These are phyloP conservation scores for Biston stratarius DNA, from an alignment of 2,888 invertebrate species.

Conservation along the genomic window DNA sequence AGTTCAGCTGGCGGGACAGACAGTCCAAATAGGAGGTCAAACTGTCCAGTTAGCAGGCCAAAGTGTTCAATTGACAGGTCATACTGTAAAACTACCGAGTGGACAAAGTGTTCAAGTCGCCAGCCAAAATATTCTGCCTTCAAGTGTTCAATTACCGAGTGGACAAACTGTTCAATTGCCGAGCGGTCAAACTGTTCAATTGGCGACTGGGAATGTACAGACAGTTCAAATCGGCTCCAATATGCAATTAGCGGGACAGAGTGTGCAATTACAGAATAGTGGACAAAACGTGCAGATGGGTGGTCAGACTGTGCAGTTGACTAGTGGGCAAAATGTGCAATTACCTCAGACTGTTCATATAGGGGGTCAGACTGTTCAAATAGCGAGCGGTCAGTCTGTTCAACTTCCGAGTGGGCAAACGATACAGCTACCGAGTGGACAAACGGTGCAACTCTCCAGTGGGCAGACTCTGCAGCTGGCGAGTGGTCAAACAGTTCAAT, in stretches of 20 bases:
- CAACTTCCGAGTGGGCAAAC: constrained; percentile 81
- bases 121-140: constrained; percentile 67
- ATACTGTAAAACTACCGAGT: constrained; percentile 81
- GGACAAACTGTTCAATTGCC: constrained; percentile 47
- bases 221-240: constrained; percentile 56
- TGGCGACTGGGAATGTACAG: constrained; percentile 65
- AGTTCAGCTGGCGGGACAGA: constrained; percentile 72
- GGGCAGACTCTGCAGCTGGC: constrained; percentile 73
- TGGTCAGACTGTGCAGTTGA: constrained; percentile 56
- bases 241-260: constrained; percentile 56
- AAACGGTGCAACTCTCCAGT: constrained; percentile 69
- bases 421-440: constrained; percentile 71
- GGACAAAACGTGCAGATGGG: constrained; percentile 50
- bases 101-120: constrained; percentile 75
- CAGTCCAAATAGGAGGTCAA: constrained; percentile 74
- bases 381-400: constrained; percentile 70
- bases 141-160: constrained; percentile 68
- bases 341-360: constrained; percentile 61
- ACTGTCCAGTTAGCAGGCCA: constrained; percentile 75
- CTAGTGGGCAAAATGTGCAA: constrained; percentile 33
- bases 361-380: constrained; percentile 75
- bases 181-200: constrained; percentile 63
- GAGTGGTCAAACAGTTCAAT: constrained; percentile 71
- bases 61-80: constrained; percentile 75
- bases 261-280: constrained; percentile 51